A percentile compares a stretch with the other conserved stretches of the same genome.
Conservation (phyloP, 1,140 invertebrate genomes). For the Parasteatoda tepidariorum region DNA sequence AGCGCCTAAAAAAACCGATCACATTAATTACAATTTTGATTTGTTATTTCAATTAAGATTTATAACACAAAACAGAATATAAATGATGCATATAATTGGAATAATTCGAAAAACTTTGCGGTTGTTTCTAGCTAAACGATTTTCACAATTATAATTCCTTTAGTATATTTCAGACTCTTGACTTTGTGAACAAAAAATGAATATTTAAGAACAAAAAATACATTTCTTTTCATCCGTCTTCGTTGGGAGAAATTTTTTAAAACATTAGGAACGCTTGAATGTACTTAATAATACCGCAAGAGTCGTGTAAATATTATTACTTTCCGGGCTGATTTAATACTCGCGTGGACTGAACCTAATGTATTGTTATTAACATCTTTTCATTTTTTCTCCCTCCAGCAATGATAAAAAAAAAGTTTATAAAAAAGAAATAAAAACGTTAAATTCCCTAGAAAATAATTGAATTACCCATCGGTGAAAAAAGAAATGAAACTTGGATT, state of each 20-base stretch:
- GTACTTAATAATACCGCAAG: constrained; percentile 59
- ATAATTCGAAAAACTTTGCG: too few relatives aligned
- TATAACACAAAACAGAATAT: too few relatives aligned
- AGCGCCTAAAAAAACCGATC: too few relatives aligned
- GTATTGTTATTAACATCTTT: constrained; percentile 58
- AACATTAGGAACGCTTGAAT: constrained; percentile 49
- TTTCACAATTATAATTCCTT: not conserved
- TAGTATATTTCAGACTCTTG: not conserved
- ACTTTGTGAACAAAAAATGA: not conserved
- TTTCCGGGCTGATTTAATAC: constrained; percentile 55
- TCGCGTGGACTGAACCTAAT: constrained; percentile 59
- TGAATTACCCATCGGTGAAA: constrained; percentile 53
- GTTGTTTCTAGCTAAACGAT: not conserved
- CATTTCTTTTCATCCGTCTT: not conserved
- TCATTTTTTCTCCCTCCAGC: not conserved
- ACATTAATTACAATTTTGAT: too few relatives aligned
- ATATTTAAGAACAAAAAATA: constrained; percentile 1
- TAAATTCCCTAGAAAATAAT: constrained; percentile 60
- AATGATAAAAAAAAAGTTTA: constrained; percentile 32
- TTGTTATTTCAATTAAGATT: too few relatives aligned
- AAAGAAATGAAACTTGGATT: constrained; percentile 14
- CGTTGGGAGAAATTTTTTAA: not conserved
- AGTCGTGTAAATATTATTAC: constrained; percentile 61
- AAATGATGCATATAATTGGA: too few relatives aligned
- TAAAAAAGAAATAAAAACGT: constrained; percentile 41